Percentiles rank a stretch among this genome's conserved stretches.
Conservation (phyloP, 2,113 vertebrate genomes). For the Tragelaphus buxtoni region DNA sequence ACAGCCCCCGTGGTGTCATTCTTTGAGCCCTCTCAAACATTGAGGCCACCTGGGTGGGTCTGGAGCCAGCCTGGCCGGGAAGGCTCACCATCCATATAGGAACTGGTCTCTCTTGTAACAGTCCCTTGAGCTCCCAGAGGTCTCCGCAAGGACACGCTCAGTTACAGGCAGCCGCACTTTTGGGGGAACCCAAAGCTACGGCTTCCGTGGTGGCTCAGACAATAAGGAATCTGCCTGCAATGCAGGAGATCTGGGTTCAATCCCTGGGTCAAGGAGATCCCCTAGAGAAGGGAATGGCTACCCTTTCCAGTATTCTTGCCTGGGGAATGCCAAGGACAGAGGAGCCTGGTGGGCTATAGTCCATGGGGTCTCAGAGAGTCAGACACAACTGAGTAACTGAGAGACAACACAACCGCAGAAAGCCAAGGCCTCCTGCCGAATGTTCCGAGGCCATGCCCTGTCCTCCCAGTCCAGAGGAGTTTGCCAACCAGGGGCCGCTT, state of each 20-base stretch:
- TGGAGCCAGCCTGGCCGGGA: background rate
- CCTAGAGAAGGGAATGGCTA: background rate
- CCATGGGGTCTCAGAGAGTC: background rate
- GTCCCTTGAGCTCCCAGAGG: background rate
- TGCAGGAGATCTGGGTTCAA: background rate
- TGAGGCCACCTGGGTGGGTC: background rate
- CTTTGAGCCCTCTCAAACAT: background rate
- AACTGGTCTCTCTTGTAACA: background rate
- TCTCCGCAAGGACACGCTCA: background rate
- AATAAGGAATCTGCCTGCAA: background rate
- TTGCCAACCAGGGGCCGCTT: background rate
- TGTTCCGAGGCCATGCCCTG: accelerated
- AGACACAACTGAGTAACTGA: background rate
- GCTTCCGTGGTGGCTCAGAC: background rate
- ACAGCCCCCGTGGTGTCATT: background rate
- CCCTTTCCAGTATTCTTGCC: background rate
- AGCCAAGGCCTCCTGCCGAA: background rate
- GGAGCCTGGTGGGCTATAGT: background rate
- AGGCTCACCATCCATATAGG: background rate
- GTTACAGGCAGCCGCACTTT: background rate
- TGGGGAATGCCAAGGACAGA: background rate
- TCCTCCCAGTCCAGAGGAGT: background rate
- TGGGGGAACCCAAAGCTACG: accelerated
- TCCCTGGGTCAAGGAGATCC: background rate
- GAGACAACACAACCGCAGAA: background rate